These are phyloP conservation scores for Hylaeus anthracinus DNA, from an alignment of 1,140 invertebrate genomes.

Conservation along the genomic window DNA sequence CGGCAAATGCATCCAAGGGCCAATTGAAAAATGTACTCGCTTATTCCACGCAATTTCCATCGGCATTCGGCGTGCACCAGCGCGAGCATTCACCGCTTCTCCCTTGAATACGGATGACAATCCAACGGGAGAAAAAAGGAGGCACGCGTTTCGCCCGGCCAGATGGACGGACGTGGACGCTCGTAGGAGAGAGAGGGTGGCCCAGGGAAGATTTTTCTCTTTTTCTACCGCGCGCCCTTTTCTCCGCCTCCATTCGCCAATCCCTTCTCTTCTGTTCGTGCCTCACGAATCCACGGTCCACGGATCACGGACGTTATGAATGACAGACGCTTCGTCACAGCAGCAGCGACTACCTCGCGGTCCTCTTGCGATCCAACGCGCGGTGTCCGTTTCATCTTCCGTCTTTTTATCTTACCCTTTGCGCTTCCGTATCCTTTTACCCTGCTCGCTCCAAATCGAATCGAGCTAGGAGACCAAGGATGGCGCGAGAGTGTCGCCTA, in stretches of 20 bases:
- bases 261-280: not conserved
- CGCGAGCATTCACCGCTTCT: constrained; percentile 43
- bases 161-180: constrained; percentile 19
- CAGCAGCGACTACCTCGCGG: constrained; percentile 1
- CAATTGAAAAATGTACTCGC: constrained; percentile 65
- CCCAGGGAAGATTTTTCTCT: constrained; percentile 35
- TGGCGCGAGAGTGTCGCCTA: no score
- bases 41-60: constrained; percentile 63
- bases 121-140: constrained; percentile 52
- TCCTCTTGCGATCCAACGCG: not conserved
- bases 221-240: constrained; percentile 1
- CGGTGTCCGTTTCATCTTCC: not conserved
- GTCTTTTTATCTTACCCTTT: not conserved
- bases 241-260: not conserved
- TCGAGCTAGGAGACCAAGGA: not conserved
- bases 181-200: constrained; percentile 24
- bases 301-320: constrained; percentile 55
- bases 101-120: constrained; percentile 60
- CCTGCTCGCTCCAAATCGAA: not conserved
- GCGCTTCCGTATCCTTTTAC: not conserved
- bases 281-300: constrained; percentile 23
- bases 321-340: constrained; percentile 50
- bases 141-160: constrained; percentile 28
- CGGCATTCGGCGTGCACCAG: constrained; percentile 33
- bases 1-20: constrained; percentile 14